A percentile compares a stretch with the other conserved stretches of the same genome.
These are phyloP conservation scores for Ophioninae sp. DNA, from an alignment of 2,888 invertebrate genomes.

Conservation along the genomic window DNA sequence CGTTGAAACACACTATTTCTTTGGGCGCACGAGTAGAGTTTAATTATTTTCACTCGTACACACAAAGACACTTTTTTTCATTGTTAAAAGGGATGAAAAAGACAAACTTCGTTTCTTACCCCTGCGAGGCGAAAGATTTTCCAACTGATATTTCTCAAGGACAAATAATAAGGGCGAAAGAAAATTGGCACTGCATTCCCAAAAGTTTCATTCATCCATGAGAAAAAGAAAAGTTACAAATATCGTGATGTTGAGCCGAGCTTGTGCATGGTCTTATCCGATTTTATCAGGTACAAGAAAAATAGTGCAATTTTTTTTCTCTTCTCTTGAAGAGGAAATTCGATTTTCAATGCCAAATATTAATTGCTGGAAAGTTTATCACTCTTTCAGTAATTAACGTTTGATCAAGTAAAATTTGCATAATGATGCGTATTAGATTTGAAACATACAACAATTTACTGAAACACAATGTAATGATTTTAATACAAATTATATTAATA, in stretches of 20 bases:
- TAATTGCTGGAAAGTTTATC: background rate
- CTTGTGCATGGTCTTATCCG: background rate
- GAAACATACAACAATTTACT: background rate
- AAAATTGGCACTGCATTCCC: background rate
- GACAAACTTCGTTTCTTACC: background rate
- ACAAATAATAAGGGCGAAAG: background rate
- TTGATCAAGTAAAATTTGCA: too few species aligned
- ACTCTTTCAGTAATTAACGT: background rate
- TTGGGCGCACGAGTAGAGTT: constrained; percentile 19
- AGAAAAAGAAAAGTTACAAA: background rate
- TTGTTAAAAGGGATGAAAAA: background rate
- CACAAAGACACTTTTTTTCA: constrained; percentile 1
- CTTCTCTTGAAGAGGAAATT: background rate
- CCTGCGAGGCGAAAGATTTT: background rate
- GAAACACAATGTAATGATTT: background rate
- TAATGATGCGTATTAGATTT: too few species aligned
- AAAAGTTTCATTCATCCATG: background rate
- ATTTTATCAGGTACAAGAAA: background rate
- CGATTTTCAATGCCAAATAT: background rate
- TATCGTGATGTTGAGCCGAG: background rate
- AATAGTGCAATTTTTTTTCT: background rate
- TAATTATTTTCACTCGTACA: constrained; percentile 16
- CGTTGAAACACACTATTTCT: constrained; percentile 6
- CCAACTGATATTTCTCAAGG: background rate
- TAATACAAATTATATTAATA: background rate